These are phyloP conservation scores for Conus ventricosus DNA, from an alignment of 1,140 invertebrate species.

Conservation along the genomic window DNA sequence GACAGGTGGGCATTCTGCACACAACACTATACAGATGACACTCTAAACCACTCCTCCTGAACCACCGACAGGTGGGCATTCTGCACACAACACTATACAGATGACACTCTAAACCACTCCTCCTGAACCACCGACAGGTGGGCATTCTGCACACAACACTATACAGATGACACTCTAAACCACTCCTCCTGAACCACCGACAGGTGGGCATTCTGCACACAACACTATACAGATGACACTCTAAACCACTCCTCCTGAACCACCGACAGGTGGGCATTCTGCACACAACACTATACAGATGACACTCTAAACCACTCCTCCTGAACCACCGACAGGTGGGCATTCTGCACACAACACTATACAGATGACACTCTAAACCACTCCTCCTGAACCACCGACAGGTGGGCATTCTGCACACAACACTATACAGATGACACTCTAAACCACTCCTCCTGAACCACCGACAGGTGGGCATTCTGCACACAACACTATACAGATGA, in stretches of 20 bases:
- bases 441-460: constrained; percentile 92
- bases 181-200: constrained; percentile 88
- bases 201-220: constrained; percentile 61
- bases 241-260: too few relatives aligned
- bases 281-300: constrained; percentile 72
- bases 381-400: constrained; percentile 85
- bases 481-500: constrained; percentile 70
- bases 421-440: constrained; percentile 79
- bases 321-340: too few relatives aligned
- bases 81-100: constrained; percentile 73
- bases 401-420: constrained; percentile 59
- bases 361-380: too few relatives aligned
- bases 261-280: constrained; percentile 66
- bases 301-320: too few relatives aligned
- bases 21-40: constrained; percentile 73
- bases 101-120: too few relatives aligned
- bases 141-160: too few relatives aligned
- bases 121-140: too few relatives aligned
- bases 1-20: constrained; percentile 69
- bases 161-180: too few relatives aligned
- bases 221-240: constrained; percentile 74
- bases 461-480: constrained; percentile 72
- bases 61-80: constrained; percentile 62
- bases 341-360: too few relatives aligned
- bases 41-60: too few relatives aligned